These are phyloP conservation scores for Daktulosphaira vitifoliae DNA, from an alignment of 1,140 invertebrate species.

Conservation along the genomic window DNA sequence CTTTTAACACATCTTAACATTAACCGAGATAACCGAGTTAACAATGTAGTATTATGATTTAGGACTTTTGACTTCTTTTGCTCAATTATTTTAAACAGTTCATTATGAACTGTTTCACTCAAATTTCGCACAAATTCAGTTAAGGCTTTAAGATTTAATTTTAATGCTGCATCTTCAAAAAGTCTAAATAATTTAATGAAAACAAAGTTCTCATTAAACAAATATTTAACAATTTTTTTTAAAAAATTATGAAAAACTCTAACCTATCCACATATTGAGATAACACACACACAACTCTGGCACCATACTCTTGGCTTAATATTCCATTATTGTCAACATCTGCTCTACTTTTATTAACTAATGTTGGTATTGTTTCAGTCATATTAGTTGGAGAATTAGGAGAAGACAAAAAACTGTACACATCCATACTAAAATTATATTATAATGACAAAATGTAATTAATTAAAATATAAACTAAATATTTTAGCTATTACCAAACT, in stretches of 20 bases:
- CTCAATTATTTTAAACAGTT: slow-evolving; percentile 49
- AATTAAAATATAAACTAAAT: too few species aligned
- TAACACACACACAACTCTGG: slow-evolving; percentile 75
- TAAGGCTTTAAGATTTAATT: slow-evolving; percentile 75
- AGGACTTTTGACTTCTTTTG: slow-evolving; percentile 32
- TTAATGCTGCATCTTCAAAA: slow-evolving; percentile 75
- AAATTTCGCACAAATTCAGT: slow-evolving; percentile 70
- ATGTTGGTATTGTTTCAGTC: slow-evolving; percentile 50
- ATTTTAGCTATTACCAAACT: slow-evolving; percentile 50
- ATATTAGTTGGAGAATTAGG: slow-evolving; percentile 46
- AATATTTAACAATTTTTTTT: background rate
- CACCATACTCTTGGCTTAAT: slow-evolving; percentile 67
- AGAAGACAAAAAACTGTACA: slow-evolving; percentile 70
- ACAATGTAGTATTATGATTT: slow-evolving; percentile 43
- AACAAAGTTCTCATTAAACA: slow-evolving; percentile 1
- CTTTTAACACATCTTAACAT: slow-evolving; percentile 77
- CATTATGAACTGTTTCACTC: slow-evolving; percentile 69
- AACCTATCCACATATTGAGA: slow-evolving; percentile 73
- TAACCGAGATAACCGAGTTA: slow-evolving; percentile 76
- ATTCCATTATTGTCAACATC: slow-evolving; percentile 46
- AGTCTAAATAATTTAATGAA: slow-evolving; percentile 44
- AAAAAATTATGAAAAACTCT: background rate
- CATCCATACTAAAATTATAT: slow-evolving; percentile 57
- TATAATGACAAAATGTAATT: too few species aligned
- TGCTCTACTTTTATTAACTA: slow-evolving; percentile 56